Evolutionary conservation across 2,797 vertebrate genomes (phyloP), one percentile per base, ranked within the genome.

Genomic region (Characodon lateralis): DNA sequence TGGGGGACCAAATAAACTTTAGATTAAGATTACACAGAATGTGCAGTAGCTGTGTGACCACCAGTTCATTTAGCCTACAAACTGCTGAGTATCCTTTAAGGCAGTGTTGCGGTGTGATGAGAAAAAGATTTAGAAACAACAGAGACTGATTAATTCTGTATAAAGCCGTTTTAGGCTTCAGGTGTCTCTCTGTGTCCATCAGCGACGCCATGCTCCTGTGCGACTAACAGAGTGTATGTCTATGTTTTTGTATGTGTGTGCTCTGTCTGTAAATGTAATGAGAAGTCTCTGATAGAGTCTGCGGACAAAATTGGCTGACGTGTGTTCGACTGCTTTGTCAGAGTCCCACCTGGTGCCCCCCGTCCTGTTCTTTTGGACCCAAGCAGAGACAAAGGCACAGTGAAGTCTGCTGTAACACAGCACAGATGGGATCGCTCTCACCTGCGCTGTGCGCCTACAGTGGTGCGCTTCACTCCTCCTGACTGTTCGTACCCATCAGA

Each of bases 321-420:
- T 66, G 63, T 41, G 39, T 66, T 43, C 39, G 5, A 66, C 58
- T 50, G 73, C 76, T 85, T 84, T 79, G 80, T 81, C 61, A 71
- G 48, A 84, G 82, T 68, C 81, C 81, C 90, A 89, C 89, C 88
- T 90, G 87, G 87, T 89, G 85, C 61, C 82, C 58, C 78, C 85
- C 74, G 81, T 85, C 78, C 73, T 79, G 74, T 83, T 81, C 81
- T n/a, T 65, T 20, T 53, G 74, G 65, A 87, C 24, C 73, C 65
- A 76, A 35, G 78, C 82, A 82, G 75, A 22, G 56, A 79, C 81
- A 74, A 78, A 75, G 78, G 77, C 82, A 77, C 78, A 71, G 88
- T 89, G 84, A 89, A 86, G 89, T 92, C 87, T 90, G 84, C 82
- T 85, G 84, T 84, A 87, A 88, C 82, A 89, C 79, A 50, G 73